These are phyloP conservation scores for Leptogaster cylindrica DNA, from an alignment of 2,888 invertebrate genomes.

Conservation along the genomic window DNA sequence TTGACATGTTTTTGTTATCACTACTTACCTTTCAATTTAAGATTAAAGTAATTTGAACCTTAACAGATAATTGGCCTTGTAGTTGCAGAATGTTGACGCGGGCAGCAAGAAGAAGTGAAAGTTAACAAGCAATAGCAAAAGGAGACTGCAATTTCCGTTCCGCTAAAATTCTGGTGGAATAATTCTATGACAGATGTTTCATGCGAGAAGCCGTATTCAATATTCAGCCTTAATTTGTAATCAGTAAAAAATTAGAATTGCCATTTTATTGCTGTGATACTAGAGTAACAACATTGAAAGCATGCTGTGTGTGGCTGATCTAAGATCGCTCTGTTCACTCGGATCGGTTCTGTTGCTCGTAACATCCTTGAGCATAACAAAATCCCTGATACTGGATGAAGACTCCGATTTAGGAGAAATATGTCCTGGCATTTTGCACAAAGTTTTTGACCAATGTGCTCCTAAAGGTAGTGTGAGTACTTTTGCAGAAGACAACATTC, in stretches of 20 bases:
- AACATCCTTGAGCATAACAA: no score
- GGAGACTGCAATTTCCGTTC: neutral
- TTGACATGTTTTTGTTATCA: no score
- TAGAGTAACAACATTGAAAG: neutral
- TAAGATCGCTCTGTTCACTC: no score
- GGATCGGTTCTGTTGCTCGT: no score
- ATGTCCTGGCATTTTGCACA: conserved; percentile 59
- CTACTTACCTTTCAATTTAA: no score
- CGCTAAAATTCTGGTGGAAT: conserved; percentile 2
- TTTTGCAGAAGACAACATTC: no score
- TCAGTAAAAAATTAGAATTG: neutral
- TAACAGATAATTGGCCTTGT: conserved; percentile 4
- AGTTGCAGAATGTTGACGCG: neutral
- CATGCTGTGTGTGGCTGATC: neutral
- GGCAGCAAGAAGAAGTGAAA: conserved; percentile 3
- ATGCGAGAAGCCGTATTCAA: conserved; percentile 20
- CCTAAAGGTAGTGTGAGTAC: no score
- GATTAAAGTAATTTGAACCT: neutral
- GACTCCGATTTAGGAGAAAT: conserved; percentile 43
- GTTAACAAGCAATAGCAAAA: neutral
- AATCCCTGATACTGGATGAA: neutral
- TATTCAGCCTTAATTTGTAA: neutral
- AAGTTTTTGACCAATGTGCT: conserved; percentile 59
- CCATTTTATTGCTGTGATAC: conserved; percentile 17
- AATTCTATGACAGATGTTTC: conserved; percentile 32